Evolutionary conservation across 2,113 vertebrate species (phyloP), one percentile per base, ranked within the genome.

Genomic region (Microcebus tavaratra): DNA sequence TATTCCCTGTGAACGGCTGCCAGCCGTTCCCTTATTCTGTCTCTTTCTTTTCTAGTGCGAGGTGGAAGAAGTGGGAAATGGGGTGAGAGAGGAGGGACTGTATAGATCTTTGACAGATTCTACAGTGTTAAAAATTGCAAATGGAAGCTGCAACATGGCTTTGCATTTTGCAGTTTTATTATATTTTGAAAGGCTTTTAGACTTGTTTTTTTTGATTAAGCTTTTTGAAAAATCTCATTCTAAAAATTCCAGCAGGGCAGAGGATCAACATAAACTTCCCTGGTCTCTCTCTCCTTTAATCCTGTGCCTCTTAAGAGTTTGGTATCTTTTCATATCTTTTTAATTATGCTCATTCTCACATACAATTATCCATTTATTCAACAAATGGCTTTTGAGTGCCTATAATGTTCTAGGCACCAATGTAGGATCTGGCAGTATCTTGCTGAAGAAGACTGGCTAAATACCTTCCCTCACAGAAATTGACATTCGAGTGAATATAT

Each of bases 201-300:
- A 17, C 50, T 50, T 76, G 59, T 73, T 92, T 82, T 67, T 36
- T 85, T 81, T 70, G 55, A 78, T 78, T 61, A 93, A 84, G 17
- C 2, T 67, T 87, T 89, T 79, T 39, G n/a, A 90, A 97, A 93
- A 94, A 84, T 72, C 34, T 86, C 17, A 67, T 82, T 72, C 75
- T 92, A 31, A 61, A 76, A 68, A 95, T 55, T 31, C 48, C 7
- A 29, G 2, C 20, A 55, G 17, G 50, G 29, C 31, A 31, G 53
- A 90, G 29, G 42, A 15, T 50, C 53, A 59, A 7, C 20, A 76
- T 17, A 39, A 13, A 9, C 7, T 13, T 34, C 50, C 70, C 48
- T 14, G 1, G 39, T 48, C 48, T 67, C 55, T 59, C 27, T 39
- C n/a, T 42, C 27, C 11, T 84, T 57, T 27, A 13, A 39, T 13